Percentiles rank a stretch among this genome's conserved stretches.
Conservation (phyloP, 2,888 invertebrate species). For the Chrysolina americana region DNA sequence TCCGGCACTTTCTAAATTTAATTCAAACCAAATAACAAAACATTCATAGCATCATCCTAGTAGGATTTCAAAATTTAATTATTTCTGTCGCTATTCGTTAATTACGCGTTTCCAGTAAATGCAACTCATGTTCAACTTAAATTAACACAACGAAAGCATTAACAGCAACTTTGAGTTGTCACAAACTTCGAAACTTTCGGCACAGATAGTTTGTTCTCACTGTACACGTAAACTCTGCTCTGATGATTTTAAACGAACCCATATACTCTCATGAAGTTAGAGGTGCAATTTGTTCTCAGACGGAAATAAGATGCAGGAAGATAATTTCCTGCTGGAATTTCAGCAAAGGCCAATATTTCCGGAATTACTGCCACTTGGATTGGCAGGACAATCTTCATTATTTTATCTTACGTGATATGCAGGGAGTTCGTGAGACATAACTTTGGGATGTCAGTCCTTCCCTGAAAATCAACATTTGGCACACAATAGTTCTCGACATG, state of each 20-base stretch:
- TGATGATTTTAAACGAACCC: constrained; percentile 8
- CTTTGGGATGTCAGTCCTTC: no score
- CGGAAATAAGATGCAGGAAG: constrained; percentile 3
- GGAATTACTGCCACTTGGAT: neutral
- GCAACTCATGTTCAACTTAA: constrained; percentile 10
- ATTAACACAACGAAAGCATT: constrained; percentile 22
- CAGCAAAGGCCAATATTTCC: neutral
- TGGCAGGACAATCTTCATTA: neutral
- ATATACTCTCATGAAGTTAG: neutral
- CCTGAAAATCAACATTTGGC: no score
- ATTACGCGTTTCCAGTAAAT: neutral
- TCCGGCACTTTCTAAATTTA: no score
- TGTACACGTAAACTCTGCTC: constrained; percentile 3
- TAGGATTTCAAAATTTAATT: neutral
- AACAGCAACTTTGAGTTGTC: constrained; percentile 29
- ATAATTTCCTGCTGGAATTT: constrained; percentile 4
- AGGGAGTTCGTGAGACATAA: neutral
- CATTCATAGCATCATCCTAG: neutral
- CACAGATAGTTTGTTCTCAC: constrained; percentile 7
- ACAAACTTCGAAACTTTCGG: constrained; percentile 23
- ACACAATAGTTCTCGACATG: no score
- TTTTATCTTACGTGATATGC: neutral
- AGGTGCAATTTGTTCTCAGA: constrained; percentile 3
- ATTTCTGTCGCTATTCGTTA: constrained; percentile 7
- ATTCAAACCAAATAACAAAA: neutral